Evolutionary conservation across 2,888 invertebrate genomes (phyloP).

Genomic region (Dasysyrphus tricinctus): DNA sequence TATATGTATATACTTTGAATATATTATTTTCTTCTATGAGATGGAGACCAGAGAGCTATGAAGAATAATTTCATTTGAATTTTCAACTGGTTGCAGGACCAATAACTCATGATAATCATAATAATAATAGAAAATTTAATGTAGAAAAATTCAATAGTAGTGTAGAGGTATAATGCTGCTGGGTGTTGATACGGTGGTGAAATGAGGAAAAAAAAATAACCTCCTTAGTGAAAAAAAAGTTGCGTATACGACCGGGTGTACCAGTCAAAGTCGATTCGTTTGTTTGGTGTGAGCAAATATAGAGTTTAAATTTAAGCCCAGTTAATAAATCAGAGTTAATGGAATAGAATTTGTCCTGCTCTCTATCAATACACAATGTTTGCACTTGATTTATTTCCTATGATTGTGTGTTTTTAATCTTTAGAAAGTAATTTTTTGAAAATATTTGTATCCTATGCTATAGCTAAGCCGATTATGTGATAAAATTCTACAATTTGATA

Average conservation of each 20-base stretch:
- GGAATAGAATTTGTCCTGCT: not conserved
- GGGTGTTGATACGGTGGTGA: not conserved
- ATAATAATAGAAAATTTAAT: slow-evolving; percentile 26
- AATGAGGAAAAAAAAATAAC: not conserved
- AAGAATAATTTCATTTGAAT: too few species aligned
- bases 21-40: slow-evolving; percentile 52
- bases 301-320: not conserved
- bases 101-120: slow-evolving; percentile 48
- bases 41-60: not conserved
- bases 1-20: slow-evolving; percentile 51
- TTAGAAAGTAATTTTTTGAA: not conserved
- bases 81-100: slow-evolving; percentile 40
- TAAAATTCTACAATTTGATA: not conserved
- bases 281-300: not conserved
- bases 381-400: not conserved
- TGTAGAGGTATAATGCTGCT: too few species aligned
- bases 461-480: not conserved
- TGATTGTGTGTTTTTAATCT: not conserved
- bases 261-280: not conserved
- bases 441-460: not conserved
- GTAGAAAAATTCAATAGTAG: not conserved
- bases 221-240: not conserved
- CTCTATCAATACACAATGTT: not conserved
- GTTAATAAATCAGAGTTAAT: slow-evolving; percentile 1
- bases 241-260: not conserved